Percentiles rank a stretch among this genome's conserved stretches.
These are phyloP conservation scores for Hydrozoanthus tunicans DNA, from an alignment of 64 coral and sea anemone genomes.

Conservation along the genomic window DNA sequence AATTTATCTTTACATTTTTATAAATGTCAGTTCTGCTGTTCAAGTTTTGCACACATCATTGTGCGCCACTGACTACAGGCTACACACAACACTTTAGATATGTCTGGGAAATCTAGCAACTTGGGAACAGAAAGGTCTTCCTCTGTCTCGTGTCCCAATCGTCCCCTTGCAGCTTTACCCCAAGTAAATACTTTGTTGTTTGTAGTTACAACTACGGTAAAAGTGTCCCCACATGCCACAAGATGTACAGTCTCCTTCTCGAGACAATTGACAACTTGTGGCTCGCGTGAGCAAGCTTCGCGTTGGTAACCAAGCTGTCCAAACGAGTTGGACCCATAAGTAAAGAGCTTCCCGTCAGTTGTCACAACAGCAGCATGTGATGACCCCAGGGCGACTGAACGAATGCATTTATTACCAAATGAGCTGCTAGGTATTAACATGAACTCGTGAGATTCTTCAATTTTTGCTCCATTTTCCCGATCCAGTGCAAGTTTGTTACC, in stretches of 20 bases:
- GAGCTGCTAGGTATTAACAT: conserved; percentile 19
- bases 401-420: conserved; percentile 38
- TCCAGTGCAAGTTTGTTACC: conserved; percentile 91
- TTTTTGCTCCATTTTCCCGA: background rate
- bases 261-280: conserved; percentile 69
- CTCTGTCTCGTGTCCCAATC: conserved; percentile 71
- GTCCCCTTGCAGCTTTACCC: conserved; percentile 89
- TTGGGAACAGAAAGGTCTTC: conserved; percentile 68
- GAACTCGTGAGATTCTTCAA: conserved; percentile 71
- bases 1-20: background rate
- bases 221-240: conserved; percentile 88
- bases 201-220: conserved; percentile 83
- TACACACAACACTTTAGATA: conserved; percentile 75
- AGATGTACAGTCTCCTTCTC: conserved; percentile 53
- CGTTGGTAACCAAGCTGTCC: conserved; percentile 91
- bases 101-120: conserved; percentile 51
- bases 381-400: conserved; percentile 76
- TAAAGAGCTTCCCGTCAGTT: conserved; percentile 63
- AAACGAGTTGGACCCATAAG: conserved; percentile 97
- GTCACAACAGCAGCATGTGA: conserved; percentile 78
- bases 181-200: conserved; percentile 82
- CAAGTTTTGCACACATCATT: conserved; percentile 62
- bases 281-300: conserved; percentile 31
- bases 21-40: background rate
- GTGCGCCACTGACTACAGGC: conserved; percentile 76